These are phyloP conservation scores for Calliopsis andreniformis DNA, from an alignment of 1,140 invertebrate genomes.

Conservation along the genomic window DNA sequence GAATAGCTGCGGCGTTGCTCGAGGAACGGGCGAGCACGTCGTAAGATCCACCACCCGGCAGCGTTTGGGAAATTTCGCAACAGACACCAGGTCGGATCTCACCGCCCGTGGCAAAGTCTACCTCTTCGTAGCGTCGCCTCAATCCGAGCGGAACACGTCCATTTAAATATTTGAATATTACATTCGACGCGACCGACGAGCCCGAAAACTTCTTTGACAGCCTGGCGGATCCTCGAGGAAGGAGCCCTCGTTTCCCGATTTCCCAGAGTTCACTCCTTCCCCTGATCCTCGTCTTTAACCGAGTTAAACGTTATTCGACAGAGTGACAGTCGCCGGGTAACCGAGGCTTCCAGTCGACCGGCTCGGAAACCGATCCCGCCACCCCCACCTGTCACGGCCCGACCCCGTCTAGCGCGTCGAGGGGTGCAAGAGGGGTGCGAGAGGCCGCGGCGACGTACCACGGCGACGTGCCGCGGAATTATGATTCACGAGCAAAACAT, in stretches of 20 bases:
- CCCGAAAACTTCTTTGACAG: constrained; percentile 5
- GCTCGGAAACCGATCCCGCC: constrained; percentile 47
- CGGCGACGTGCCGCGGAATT: constrained; percentile 49
- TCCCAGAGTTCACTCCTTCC: background rate
- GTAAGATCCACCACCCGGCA: background rate
- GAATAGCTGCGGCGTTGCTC: background rate
- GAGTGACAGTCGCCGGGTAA: constrained; percentile 27
- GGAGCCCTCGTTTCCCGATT: background rate
- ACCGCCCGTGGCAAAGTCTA: no score
- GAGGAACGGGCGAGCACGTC: background rate
- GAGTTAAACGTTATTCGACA: constrained; percentile 47
- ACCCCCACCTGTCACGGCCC: constrained; percentile 32
- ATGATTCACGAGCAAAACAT: constrained; percentile 67
- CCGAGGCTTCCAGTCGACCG: constrained; percentile 29
- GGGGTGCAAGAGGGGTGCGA: no score
- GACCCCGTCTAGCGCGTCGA: constrained; percentile 13
- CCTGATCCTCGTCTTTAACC: constrained; percentile 20
- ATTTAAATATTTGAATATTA: constrained; percentile 11
- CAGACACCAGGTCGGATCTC: no score
- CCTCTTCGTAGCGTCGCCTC: no score
- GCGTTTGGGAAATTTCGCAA: background rate
- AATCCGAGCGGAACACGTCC: background rate
- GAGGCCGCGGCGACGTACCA: background rate
- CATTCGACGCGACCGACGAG: background rate
- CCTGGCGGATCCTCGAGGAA: background rate